Percentiles rank a stretch among this genome's conserved stretches.
These are phyloP conservation scores for Cetoscarus ocellatus DNA, from an alignment of 2,797 vertebrate species.

Conservation along the genomic window DNA sequence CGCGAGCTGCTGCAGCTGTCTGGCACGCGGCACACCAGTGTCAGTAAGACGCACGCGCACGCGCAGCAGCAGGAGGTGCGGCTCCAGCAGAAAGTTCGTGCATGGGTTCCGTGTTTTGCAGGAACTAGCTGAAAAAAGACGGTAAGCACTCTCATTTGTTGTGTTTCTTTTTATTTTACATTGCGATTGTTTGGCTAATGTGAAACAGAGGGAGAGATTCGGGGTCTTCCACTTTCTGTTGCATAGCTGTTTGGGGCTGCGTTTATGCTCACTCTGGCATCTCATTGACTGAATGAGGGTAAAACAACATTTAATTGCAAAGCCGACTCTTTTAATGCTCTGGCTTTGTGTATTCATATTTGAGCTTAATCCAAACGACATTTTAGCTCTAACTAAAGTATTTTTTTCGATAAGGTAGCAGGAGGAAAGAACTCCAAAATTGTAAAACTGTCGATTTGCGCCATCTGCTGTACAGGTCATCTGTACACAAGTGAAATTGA, in stretches of 20 bases:
- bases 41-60: constrained; percentile 41
- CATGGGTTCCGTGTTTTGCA: background rate
- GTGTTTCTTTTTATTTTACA: background rate
- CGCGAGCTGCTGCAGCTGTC: constrained; percentile 50
- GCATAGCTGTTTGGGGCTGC: too few species aligned
- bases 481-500: background rate
- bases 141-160: background rate
- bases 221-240: too few species aligned
- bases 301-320: too few species aligned
- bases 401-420: too few species aligned
- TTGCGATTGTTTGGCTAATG: too few species aligned
- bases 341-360: too few species aligned
- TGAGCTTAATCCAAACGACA: too few species aligned
- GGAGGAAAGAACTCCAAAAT: background rate
- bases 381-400: too few species aligned
- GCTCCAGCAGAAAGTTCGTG: constrained; percentile 2
- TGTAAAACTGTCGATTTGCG: background rate
- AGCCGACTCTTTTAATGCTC: too few species aligned
- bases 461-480: constrained; percentile 47
- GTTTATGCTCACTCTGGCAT: too few species aligned
- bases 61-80: constrained; percentile 9
- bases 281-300: too few species aligned
- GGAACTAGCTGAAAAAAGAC: background rate
- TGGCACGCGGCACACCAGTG: constrained; percentile 30
- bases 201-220: too few species aligned